Evolutionary conservation across 2,113 vertebrate species (phyloP).

Genomic region (Nymphicus hollandicus): DNA sequence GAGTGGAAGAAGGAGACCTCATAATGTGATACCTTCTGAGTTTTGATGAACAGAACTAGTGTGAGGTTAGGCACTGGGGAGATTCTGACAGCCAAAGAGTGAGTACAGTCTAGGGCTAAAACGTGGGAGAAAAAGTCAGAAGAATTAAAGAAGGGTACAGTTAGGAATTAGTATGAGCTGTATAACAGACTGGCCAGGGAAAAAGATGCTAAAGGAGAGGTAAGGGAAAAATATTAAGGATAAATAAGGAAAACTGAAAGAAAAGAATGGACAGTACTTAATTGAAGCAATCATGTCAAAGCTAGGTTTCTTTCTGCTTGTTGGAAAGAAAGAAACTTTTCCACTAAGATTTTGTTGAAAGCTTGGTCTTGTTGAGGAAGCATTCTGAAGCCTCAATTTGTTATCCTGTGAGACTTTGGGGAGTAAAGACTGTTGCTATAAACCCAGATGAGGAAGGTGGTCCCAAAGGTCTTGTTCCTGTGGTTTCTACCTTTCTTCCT

Average conservation of each 20-base stretch:
- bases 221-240: not conserved
- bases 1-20: not conserved
- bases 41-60: not conserved
- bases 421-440: not conserved
- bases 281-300: not conserved
- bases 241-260: not conserved
- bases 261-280: not conserved
- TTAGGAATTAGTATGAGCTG: not conserved
- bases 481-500: not conserved
- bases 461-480: not conserved
- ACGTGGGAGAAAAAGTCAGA: not conserved
- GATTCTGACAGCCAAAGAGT: not conserved
- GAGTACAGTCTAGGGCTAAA: not conserved
- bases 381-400: not conserved
- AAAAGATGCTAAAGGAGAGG: not conserved
- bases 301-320: not conserved
- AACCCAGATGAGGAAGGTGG: not conserved
- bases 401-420: not conserved
- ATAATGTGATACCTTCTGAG: not conserved
- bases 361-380: not conserved
- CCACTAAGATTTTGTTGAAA: not conserved
- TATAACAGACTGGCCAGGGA: not conserved
- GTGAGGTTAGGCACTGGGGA: not conserved
- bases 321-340: not conserved
- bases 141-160: not conserved